A percentile compares a stretch with the other conserved stretches of the same genome.
These are phyloP conservation scores for Pocillopora damicornis DNA, from an alignment of 64 coral and sea anemone species.

Conservation along the genomic window DNA sequence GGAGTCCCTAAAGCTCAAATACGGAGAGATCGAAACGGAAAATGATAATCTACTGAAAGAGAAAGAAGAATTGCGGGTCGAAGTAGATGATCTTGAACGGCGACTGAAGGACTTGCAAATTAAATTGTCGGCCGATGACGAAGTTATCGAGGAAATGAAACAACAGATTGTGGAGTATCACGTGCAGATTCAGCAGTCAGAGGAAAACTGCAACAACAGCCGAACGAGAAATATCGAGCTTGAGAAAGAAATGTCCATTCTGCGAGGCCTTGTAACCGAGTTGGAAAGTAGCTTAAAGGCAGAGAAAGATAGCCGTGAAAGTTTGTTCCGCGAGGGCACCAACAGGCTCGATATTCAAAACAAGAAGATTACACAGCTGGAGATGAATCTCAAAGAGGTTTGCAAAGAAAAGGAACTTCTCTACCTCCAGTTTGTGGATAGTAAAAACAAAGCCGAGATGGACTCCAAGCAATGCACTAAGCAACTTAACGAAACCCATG, in stretches of 20 bases:
- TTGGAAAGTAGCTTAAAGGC: conserved; percentile 48
- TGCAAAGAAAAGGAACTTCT: conserved; percentile 62
- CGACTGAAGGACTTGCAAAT: conserved; percentile 61
- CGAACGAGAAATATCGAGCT: conserved; percentile 42
- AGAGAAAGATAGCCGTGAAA: conserved; percentile 68
- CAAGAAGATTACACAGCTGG: conserved; percentile 46
- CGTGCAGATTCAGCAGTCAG: background rate
- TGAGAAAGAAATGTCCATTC: conserved; percentile 49
- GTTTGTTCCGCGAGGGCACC: conserved; percentile 31
- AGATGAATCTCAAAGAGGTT: conserved; percentile 59
- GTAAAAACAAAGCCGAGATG: conserved; percentile 52
- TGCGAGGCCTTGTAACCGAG: conserved; percentile 23
- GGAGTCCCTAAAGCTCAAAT: conserved; percentile 66
- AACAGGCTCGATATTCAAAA: conserved; percentile 52
- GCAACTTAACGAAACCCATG: conserved; percentile 53
- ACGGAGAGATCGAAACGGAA: conserved; percentile 50
- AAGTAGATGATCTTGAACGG: conserved; percentile 45
- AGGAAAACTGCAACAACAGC: conserved; percentile 23
- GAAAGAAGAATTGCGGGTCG: conserved; percentile 16
- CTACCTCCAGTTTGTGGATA: conserved; percentile 44
- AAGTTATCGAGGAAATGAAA: conserved; percentile 37
- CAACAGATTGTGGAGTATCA: conserved; percentile 27
- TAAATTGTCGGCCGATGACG: conserved; percentile 38
- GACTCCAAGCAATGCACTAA: conserved; percentile 46
- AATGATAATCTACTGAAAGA: conserved; percentile 56